Percentiles rank a stretch among this genome's conserved stretches.
phyloP scores from a whole-genome alignment of 1,140 invertebrate species.

The Eriocheir sinensis region DNA sequence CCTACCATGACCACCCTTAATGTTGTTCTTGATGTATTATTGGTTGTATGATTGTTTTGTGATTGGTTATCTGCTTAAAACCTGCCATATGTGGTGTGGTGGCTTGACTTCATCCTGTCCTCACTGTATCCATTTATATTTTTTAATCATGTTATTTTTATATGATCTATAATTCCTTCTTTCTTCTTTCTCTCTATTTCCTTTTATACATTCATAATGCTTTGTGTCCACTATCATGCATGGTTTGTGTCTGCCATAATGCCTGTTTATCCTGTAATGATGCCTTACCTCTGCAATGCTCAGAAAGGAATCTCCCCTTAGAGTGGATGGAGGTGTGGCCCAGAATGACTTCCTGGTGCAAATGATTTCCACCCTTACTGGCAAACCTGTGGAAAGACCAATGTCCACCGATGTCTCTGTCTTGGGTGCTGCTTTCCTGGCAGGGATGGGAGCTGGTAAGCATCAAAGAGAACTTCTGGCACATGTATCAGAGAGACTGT shows the following conservation, averaged over 20 bases:
- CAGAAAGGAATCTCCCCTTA: conserved; percentile 81
- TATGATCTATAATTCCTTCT: not conserved
- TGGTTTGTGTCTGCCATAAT: not conserved
- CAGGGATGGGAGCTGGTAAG: conserved; percentile 89
- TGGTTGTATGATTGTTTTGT: not conserved
- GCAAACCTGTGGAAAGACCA: conserved; percentile 88
- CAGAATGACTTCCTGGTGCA: conserved; percentile 95
- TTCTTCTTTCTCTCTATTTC: not conserved
- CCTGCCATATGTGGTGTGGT: not conserved
- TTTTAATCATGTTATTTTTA: not conserved
- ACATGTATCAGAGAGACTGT: too few species aligned
- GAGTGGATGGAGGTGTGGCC: conserved; percentile 96
- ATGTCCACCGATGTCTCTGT: conserved; percentile 88
- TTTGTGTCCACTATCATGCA: not conserved
- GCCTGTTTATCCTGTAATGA: conserved; percentile 39
- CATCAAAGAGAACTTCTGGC: not conserved
- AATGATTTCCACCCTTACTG: conserved; percentile 91
- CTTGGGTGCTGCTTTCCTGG: conserved; percentile 90
- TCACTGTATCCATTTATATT: not conserved
- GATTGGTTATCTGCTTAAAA: not conserved
- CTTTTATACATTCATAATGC: not conserved
- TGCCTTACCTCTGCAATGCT: conserved; percentile 78
- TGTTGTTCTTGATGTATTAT: too few species aligned
- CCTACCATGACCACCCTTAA: too few species aligned
- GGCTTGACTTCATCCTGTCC: not conserved